Evolutionary conservation across 2,888 invertebrate species (phyloP).

Genomic region (Papilio gigon): DNA sequence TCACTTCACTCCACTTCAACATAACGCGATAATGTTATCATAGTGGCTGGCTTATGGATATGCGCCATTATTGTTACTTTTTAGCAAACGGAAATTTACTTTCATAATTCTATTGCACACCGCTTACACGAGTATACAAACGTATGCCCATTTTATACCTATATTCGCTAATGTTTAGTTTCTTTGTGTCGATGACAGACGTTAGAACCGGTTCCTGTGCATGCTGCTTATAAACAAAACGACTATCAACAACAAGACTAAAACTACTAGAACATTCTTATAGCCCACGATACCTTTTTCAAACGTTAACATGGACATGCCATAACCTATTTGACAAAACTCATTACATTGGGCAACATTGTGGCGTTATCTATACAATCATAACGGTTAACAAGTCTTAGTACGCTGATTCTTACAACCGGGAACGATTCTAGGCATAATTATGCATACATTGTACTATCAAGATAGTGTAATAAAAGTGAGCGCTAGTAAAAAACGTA

Average conservation of each 20-base stretch:
- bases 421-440: neutral
- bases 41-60: neutral
- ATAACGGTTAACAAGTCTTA: slow-evolving; percentile 18
- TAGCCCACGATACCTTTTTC: neutral
- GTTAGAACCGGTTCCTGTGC: slow-evolving; percentile 26
- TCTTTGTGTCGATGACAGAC: neutral
- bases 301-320: neutral
- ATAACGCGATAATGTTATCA: slow-evolving; percentile 29
- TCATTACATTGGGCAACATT: neutral
- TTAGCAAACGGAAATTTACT: neutral
- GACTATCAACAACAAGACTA: neutral
- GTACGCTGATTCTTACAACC: neutral
- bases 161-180: neutral
- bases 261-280: slow-evolving; percentile 15
- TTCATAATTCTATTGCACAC: neutral
- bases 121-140: neutral
- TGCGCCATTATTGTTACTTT: slow-evolving; percentile 17
- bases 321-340: slow-evolving; percentile 28
- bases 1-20: slow-evolving; percentile 7
- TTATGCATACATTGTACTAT: slow-evolving; percentile 4
- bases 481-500: neutral
- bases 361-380: slow-evolving; percentile 18
- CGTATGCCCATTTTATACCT: neutral
- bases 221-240: slow-evolving; percentile 7
- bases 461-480: neutral